Evolutionary conservation across 2,113 vertebrate species (phyloP), one percentile per base, ranked within the genome.

Genomic region (Laticauda laticaudata): DNA sequence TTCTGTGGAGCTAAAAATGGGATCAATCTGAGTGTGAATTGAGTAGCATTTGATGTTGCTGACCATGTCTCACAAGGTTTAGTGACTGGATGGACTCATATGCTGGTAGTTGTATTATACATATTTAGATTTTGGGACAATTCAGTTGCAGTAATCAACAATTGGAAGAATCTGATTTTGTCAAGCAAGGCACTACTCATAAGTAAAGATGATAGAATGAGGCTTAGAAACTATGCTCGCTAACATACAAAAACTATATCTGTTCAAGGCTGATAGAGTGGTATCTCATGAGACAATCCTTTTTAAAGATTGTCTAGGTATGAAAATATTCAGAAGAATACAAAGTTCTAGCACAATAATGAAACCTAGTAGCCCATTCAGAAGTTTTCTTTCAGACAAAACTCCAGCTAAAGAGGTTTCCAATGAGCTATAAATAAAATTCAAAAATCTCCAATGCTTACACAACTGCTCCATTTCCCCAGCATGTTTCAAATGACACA

Each of bases 381-480:
- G 12, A 34, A 91, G 64, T 34, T 93, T 59, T 5, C 15, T 92
- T 90, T 88, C 45, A 88, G 91, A 92, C 7, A 61, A 89, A 91
- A 92, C 55, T 43, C 54, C 29, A 57, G 91, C 56, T 93, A 53
- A 90, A 93, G 64, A 56, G 39, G 0, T 89, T 93, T 87, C 91
- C 89, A 29, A 59, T 88, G 0, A 14, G 51, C 90, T 88, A 94
- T 56, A 86, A 57, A 86, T 91, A 93, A 94, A 34, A 10, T 90
- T 91, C 2, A 3, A 14, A 81, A 90, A 86, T 95, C 94, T 91
- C 92, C 75, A 93, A 69, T 92, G 94, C 95, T 96, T 96, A 91
- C 95, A 91, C 1, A 91, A 88, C 93, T 89, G 39, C 24, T 39
- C 86, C n/a, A n/a, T 87, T 48, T 88, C 4, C 45, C 39, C 69